Evolutionary conservation across 2,797 vertebrate genomes (phyloP).

Genomic region (Hoplostethus atlanticus): DNA sequence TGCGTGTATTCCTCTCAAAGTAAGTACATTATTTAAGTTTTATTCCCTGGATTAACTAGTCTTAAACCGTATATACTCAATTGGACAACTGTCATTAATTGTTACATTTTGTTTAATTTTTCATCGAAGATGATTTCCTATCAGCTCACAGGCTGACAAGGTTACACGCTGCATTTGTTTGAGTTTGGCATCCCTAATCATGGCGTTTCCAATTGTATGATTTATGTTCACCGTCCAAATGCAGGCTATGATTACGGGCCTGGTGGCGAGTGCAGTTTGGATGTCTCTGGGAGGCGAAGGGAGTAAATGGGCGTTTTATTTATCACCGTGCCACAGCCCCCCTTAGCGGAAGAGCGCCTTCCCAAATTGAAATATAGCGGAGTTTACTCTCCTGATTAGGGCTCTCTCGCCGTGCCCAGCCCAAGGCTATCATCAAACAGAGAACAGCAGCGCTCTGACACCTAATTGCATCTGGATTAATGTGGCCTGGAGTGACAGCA

Average conservation of each 20-base stretch:
- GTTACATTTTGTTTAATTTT: conserved; percentile 72
- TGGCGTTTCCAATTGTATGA: conserved; percentile 92
- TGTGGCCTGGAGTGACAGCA: conserved; percentile 90
- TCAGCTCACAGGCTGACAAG: conserved; percentile 82
- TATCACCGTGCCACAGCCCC: conserved; percentile 95
- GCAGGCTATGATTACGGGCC: conserved; percentile 92
- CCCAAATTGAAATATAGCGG: conserved; percentile 99
- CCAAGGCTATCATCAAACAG: conserved; percentile 93
- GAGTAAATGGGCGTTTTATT: conserved; percentile 99
- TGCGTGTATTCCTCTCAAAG: too few species aligned
- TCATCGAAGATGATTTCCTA: conserved; percentile 67
- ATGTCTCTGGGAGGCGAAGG: conserved; percentile 86
- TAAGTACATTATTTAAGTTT: too few species aligned
- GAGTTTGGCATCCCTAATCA: conserved; percentile 91
- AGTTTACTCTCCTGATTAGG: conserved; percentile 99
- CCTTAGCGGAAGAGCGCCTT: conserved; percentile 96
- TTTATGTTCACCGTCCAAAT: conserved; percentile 92
- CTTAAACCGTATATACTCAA: too few species aligned
- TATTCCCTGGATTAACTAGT: too few species aligned
- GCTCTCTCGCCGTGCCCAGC: conserved; percentile 86
- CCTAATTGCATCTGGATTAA: conserved; percentile 97
- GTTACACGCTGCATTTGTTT: conserved; percentile 81
- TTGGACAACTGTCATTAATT: conserved; percentile 12
- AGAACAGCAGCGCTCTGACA: conserved; percentile 88
- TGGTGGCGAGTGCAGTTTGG: conserved; percentile 87